These are phyloP conservation scores for Orcinus orca DNA, from an alignment of 2,113 vertebrate genomes.

Conservation along the genomic window DNA sequence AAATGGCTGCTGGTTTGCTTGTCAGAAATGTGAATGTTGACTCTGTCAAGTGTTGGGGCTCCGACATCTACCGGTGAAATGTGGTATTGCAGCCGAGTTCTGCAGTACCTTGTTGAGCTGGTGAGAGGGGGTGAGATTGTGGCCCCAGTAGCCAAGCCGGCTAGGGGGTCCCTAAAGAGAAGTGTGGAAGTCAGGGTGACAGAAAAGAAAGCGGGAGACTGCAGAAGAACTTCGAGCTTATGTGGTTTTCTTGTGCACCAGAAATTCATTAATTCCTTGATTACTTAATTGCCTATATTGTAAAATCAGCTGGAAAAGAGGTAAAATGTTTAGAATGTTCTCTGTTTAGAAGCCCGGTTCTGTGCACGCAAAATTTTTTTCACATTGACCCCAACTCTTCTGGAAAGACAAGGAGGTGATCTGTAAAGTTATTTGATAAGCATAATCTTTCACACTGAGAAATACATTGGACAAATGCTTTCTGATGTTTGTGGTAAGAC, in stretches of 20 bases:
- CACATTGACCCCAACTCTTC: background rate
- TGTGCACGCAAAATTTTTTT: background rate
- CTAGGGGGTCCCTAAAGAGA: background rate
- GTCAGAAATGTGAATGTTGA: background rate
- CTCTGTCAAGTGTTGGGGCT: background rate
- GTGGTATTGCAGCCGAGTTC: slow-evolving; percentile 1
- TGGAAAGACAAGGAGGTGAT: background rate
- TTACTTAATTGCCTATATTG: background rate
- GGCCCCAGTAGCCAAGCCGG: background rate
- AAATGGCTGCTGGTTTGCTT: background rate
- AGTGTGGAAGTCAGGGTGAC: background rate
- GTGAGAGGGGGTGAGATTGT: background rate
- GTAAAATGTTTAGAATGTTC: background rate
- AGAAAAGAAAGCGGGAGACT: too few relatives aligned
- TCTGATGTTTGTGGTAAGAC: background rate
- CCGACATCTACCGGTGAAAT: slow-evolving; percentile 57
- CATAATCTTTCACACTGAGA: background rate
- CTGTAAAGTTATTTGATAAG: background rate
- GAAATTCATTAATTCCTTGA: background rate
- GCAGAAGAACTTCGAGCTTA: background rate
- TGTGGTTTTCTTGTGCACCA: background rate
- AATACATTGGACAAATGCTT: background rate
- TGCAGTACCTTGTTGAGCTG: background rate
- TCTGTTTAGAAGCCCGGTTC: background rate
- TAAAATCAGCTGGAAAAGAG: background rate